phyloP scores from a whole-genome alignment of 1,140 invertebrate genomes.

The Diplogasteroides magnus region DNA sequence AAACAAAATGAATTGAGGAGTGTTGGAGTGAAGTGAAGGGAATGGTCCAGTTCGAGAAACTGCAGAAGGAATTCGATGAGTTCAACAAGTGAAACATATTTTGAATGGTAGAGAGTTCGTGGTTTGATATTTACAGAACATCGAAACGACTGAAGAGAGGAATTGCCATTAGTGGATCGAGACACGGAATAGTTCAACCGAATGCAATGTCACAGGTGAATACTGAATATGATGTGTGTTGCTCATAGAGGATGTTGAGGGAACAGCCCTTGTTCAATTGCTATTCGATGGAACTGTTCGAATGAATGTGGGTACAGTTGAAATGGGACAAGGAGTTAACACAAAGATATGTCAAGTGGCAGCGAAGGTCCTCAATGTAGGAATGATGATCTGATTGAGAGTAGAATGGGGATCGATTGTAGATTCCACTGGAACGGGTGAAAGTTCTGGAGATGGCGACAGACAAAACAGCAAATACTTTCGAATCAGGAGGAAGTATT shows the following conservation, averaged over 20 bases:
- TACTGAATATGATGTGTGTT: too few species aligned
- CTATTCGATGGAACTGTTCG: constrained; percentile 39
- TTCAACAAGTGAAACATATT: constrained; percentile 74
- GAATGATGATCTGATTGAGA: too few species aligned
- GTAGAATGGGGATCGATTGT: too few species aligned
- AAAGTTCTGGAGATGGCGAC: neutral
- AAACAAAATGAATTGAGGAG: constrained; percentile 44
- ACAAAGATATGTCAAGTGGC: too few species aligned
- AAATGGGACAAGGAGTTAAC: constrained; percentile 46
- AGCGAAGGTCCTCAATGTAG: too few species aligned
- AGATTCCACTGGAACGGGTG: neutral
- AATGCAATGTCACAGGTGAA: too few species aligned
- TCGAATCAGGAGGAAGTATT: neutral
- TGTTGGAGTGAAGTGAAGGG: constrained; percentile 75
- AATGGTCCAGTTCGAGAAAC: constrained; percentile 66
- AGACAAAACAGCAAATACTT: neutral
- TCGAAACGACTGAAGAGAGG: too few species aligned
- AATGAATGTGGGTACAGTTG: constrained; percentile 41
- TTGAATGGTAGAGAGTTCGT: too few species aligned
- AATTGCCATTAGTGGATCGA: too few species aligned
- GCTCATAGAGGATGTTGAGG: too few species aligned
- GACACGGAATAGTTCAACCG: too few species aligned
- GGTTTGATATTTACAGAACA: too few species aligned
- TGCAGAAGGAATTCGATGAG: constrained; percentile 62
- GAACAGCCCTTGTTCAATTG: constrained; percentile 31